Base-by-base conservation (phyloP, 2,888 invertebrate genomes). In the Argynnis bischoffii region DNA sequence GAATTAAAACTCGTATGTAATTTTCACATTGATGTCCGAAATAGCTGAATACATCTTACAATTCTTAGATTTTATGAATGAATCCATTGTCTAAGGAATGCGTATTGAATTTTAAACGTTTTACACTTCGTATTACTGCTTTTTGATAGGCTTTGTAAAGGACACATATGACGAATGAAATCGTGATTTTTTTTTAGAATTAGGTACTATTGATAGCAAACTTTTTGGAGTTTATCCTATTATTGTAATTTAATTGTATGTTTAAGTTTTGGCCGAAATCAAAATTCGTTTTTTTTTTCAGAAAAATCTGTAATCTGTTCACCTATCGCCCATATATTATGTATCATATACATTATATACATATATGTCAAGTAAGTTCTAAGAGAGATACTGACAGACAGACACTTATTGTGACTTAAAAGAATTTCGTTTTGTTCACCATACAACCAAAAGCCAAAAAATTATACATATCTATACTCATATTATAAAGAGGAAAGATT, bases 21-120 rank as follows among this genome's bases (percentile, higher is more conserved):
- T 48, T 47, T 59, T 41, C 35, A 59, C 55, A 54, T 66, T 35
- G 48, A 66, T 35, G n/a, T 61, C 48, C 50, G 46, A 70, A 65
- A 65, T 67, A 67, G 41, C 54, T 64, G 18, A 60, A 60, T 65
- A 31, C 46, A 53, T 55, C 55, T 47, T 63, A 50, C 18, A 63
- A 63, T 78, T 78, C 76, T 75, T 47, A 74, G 76, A 75, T 74
- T 83, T 81, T 80, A 84, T 87, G 85, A 88, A 88, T 87, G 86
- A 83, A 82, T 70, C 78, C 74, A 79, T 85, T 86, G 84, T 85
- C 75, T 68, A 50, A 26, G 48, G 15, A 31, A 54, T 74, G 75
- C 76, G 74, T 6, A 53, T 35, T 70, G 72, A 71, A 75, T 76
- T 61, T 69, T 66, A 73, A 73, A 41, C 15, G 50, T 64, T 64